phyloP scores from a whole-genome alignment of 2,888 invertebrate species.

The Folsomia candida region DNA sequence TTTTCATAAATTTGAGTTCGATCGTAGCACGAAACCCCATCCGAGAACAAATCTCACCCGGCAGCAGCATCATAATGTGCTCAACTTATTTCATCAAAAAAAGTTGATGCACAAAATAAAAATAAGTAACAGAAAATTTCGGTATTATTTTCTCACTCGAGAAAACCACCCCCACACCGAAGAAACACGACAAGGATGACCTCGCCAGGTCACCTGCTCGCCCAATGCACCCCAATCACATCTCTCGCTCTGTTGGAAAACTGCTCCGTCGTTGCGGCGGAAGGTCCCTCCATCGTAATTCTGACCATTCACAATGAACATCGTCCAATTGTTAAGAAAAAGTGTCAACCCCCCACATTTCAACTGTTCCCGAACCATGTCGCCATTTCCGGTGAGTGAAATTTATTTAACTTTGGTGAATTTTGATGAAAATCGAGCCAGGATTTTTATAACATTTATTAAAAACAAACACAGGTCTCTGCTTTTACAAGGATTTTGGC shows the following conservation, averaged over 20 bases:
- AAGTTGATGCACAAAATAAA: too few relatives aligned
- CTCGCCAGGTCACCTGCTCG: not conserved
- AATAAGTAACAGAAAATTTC: too few relatives aligned
- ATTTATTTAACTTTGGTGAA: not conserved
- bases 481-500: conserved; percentile 7
- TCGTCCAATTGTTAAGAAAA: not conserved
- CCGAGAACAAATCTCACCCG: too few relatives aligned
- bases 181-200: too few relatives aligned
- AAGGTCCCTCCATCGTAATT: conserved; percentile 29
- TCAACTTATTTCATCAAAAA: too few relatives aligned
- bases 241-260: conserved; percentile 24
- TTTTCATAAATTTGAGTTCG: too few relatives aligned
- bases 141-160: too few relatives aligned
- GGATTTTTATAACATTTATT: not conserved
- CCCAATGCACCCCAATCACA: conserved; percentile 29
- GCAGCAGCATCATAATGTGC: too few relatives aligned
- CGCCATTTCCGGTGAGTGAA: conserved; percentile 30
- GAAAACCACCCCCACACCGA: too few relatives aligned
- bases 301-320: not conserved
- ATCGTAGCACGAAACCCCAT: too few relatives aligned
- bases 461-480: not conserved
- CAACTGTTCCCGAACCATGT: conserved; percentile 35
- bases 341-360: conserved; percentile 17
- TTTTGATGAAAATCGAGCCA: not conserved
- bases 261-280: conserved; percentile 20